phyloP scores from a whole-genome alignment of 2,888 invertebrate species.

The Herminia tarsipennalis region DNA sequence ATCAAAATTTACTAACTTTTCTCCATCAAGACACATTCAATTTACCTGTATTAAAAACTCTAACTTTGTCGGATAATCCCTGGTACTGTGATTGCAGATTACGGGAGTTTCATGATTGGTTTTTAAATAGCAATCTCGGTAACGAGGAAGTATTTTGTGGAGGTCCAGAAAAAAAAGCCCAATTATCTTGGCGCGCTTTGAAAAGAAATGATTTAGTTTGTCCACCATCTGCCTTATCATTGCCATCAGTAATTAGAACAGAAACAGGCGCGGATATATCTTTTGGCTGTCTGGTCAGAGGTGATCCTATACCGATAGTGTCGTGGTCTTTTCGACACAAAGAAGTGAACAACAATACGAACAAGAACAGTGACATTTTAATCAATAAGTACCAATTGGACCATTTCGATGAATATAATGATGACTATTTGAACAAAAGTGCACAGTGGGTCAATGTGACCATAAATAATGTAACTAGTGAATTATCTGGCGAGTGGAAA shows the following conservation, averaged over 20 bases:
- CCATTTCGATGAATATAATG: conserved; percentile 69
- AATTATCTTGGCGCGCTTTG: conserved; percentile 90
- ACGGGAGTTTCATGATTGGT: conserved; percentile 93
- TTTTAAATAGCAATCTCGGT: conserved; percentile 91
- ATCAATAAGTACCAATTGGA: conserved; percentile 62
- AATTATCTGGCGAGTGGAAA: conserved; percentile 93
- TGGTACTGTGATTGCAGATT: conserved; percentile 96
- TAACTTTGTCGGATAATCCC: conserved; percentile 93
- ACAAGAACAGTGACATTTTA: conserved; percentile 64
- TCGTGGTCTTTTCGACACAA: conserved; percentile 91
- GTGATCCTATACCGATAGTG: conserved; percentile 93
- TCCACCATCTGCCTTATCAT: conserved; percentile 88
- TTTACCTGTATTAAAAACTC: conserved; percentile 88
- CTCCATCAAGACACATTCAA: conserved; percentile 83
- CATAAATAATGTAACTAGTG: conserved; percentile 92
- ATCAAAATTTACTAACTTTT: conserved; percentile 91
- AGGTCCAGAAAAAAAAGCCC: conserved; percentile 88
- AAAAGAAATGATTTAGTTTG: conserved; percentile 92
- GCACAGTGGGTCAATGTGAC: conserved; percentile 92
- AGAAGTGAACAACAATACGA: conserved; percentile 65
- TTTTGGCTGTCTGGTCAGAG: conserved; percentile 91
- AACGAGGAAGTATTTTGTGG: conserved; percentile 90
- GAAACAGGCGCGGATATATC: conserved; percentile 93
- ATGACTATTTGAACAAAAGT: conserved; percentile 77
- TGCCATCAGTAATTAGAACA: conserved; percentile 87